A percentile compares a stretch with the other conserved stretches of the same genome.
These are phyloP conservation scores for Aptenodytes forsteri DNA, from an alignment of 2,113 vertebrate species.

Conservation along the genomic window DNA sequence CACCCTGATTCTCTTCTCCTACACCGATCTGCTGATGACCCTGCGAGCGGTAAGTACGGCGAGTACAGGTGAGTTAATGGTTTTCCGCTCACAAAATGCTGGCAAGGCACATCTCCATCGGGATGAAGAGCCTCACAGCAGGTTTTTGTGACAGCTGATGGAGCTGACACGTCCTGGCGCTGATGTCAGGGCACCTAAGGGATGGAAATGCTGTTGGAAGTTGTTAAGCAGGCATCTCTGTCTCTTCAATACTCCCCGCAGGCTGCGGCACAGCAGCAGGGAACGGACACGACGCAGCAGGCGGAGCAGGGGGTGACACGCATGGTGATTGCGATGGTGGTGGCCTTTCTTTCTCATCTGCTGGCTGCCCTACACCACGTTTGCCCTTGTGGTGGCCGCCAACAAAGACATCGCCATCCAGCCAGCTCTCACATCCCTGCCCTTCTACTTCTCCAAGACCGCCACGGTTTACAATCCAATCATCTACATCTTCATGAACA, in stretches of 20 bases:
- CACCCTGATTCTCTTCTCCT: conserved; percentile 72
- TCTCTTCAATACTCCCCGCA: background rate
- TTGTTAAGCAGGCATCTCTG: accelerated
- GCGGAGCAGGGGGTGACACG: conserved; percentile 53
- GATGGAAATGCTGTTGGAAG: background rate
- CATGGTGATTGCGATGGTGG: conserved; percentile 69
- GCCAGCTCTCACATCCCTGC: conserved; percentile 61
- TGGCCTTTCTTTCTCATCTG: conserved; percentile 70
- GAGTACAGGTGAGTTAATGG: accelerated
- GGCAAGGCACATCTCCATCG: accelerated
- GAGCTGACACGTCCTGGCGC: background rate
- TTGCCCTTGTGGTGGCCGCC: conserved; percentile 67
- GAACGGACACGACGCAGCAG: conserved; percentile 49
- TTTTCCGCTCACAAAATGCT: accelerated
- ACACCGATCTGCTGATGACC: conserved; percentile 60
- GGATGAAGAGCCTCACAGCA: background rate
- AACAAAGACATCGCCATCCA: conserved; percentile 50
- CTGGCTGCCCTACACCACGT: conserved; percentile 71
- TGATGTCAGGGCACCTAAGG: background rate
- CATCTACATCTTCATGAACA: conserved; percentile 76
- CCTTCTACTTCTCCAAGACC: conserved; percentile 74
- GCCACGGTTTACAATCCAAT: conserved; percentile 71
- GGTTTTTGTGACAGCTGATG: background rate
- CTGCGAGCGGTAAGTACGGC: conserved; percentile 38
- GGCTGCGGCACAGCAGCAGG: conserved; percentile 44